Conservation (phyloP, 2,888 invertebrate species). For the Standfussiana lucernea region DNA sequence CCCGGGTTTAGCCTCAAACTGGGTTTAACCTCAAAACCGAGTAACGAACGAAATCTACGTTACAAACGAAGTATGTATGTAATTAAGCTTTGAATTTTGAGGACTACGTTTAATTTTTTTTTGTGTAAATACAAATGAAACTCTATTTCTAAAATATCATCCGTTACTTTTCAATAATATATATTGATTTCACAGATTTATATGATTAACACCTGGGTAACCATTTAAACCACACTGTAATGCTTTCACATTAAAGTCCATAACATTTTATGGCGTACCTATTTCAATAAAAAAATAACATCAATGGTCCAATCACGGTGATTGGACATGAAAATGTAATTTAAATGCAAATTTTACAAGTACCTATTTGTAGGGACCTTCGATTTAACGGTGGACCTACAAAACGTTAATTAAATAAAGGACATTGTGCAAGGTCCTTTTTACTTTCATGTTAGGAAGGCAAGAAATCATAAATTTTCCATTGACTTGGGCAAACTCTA, state of each 20-base stretch:
- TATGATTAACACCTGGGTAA: background rate
- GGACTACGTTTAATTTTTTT: background rate
- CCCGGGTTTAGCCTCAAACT: conserved; percentile 31
- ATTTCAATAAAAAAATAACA: conserved; percentile 62
- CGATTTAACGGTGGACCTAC: conserved; percentile 23
- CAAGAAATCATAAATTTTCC: background rate
- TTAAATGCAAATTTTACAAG: conserved; percentile 73
- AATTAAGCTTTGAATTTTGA: background rate
- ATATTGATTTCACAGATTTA: conserved; percentile 13
- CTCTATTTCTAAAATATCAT: background rate
- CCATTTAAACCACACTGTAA: conserved; percentile 23
- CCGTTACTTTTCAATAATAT: background rate
- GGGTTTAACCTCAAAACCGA: conserved; percentile 27
- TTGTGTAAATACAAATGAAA: background rate
- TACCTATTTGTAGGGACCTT: conserved; percentile 18
- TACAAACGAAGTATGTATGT: background rate
- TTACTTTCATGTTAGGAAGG: background rate
- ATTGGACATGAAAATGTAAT: conserved; percentile 72
- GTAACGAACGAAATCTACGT: background rate
- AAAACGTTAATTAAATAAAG: conserved; percentile 42
- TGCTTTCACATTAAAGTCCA: conserved; percentile 24
- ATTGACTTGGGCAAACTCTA: background rate
- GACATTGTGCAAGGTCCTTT: conserved; percentile 2
- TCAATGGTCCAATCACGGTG: conserved; percentile 61
- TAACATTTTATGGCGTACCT: conserved; percentile 16